phyloP scores from a whole-genome alignment of 2,888 invertebrate genomes.

The Pomacea canaliculata region DNA sequence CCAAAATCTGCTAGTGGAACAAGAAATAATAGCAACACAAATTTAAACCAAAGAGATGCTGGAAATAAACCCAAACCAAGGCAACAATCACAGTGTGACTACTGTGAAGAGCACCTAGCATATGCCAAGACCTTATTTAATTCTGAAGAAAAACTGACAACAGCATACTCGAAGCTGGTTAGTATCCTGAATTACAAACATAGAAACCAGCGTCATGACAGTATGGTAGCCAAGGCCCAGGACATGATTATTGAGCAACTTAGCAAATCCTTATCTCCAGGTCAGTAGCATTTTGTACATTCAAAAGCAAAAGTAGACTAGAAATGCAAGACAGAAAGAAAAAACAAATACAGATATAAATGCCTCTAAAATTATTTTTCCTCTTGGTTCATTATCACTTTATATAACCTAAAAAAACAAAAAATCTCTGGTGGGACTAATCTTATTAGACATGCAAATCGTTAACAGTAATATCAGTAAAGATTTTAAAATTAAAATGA shows the following conservation, averaged over 20 bases:
- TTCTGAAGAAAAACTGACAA: background rate
- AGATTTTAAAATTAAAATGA: too few relatives aligned
- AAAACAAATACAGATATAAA: background rate
- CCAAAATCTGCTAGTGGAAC: background rate
- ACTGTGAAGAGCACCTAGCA: slow-evolving; percentile 14
- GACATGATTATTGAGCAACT: slow-evolving; percentile 26
- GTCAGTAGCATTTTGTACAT: slow-evolving; percentile 10
- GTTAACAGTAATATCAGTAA: too few relatives aligned
- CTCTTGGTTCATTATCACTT: too few relatives aligned
- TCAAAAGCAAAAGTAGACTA: background rate
- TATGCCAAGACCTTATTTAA: slow-evolving; percentile 9
- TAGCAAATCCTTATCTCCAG: slow-evolving; percentile 25
- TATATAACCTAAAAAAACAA: too few relatives aligned
- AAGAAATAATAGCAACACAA: background rate
- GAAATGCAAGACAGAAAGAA: background rate
- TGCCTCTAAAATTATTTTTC: too few relatives aligned
- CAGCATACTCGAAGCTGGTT: slow-evolving; percentile 19
- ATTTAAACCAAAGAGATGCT: background rate
- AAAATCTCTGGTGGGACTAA: too few relatives aligned
- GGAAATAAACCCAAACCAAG: background rate
- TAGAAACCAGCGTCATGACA: slow-evolving; percentile 22
- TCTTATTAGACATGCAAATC: too few relatives aligned
- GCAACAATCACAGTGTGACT: slow-evolving; percentile 14
- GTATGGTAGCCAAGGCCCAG: slow-evolving; percentile 9
- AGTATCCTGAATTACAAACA: slow-evolving; percentile 23